A percentile compares a stretch with the other conserved stretches of the same genome.
These are phyloP conservation scores for Taxidea taxus DNA, from an alignment of 2,113 vertebrate genomes.

Conservation along the genomic window DNA sequence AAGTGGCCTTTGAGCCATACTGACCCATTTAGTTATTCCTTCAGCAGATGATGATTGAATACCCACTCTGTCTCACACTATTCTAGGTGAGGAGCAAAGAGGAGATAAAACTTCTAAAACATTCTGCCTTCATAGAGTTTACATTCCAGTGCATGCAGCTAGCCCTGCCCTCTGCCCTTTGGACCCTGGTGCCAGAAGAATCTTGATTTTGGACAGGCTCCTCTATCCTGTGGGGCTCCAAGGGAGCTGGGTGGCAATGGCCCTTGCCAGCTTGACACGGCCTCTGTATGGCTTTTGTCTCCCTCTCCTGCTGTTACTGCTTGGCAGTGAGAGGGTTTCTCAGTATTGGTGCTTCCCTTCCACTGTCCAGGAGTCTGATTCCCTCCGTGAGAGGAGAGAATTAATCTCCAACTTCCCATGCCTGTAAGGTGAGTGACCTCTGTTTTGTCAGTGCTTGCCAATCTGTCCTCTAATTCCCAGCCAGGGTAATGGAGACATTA, in stretches of 20 bases:
- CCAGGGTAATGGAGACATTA: slow-evolving; percentile 55
- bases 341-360: slow-evolving; percentile 39
- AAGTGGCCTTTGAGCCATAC: neutral
- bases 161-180: neutral
- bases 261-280: neutral
- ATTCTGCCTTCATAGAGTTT: neutral
- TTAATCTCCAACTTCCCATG: slow-evolving; percentile 70
- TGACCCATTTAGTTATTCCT: neutral
- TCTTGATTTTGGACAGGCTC: neutral
- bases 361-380: slow-evolving; percentile 58
- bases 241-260: neutral
- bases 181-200: neutral
- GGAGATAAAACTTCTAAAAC: neutral
- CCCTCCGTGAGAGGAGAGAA: slow-evolving; percentile 65
- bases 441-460: slow-evolving; percentile 58
- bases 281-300: neutral
- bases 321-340: slow-evolving; percentile 67
- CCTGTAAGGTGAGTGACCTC: slow-evolving; percentile 63
- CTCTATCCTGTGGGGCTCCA: neutral
- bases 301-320: neutral
- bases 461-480: slow-evolving; percentile 53
- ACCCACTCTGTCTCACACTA: neutral
- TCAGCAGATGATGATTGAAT: neutral
- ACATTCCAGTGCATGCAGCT: neutral
- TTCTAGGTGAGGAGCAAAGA: neutral